Evolutionary conservation across 2,113 vertebrate species (phyloP), one percentile per base, ranked within the genome.

Genomic region (Vombatus ursinus): DNA sequence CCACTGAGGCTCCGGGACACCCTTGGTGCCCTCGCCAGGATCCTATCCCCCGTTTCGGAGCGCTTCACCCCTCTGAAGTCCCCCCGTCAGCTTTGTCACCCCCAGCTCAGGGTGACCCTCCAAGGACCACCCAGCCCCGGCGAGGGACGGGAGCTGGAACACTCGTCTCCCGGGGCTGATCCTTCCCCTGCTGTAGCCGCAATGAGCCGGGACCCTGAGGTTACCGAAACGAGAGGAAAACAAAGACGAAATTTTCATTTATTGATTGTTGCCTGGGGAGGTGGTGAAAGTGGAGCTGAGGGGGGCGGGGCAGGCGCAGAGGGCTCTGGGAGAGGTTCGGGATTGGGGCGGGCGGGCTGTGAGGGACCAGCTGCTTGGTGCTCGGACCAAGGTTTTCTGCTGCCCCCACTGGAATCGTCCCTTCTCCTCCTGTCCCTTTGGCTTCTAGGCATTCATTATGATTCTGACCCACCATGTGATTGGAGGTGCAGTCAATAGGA

Each of bases 351-450:
- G n/a, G n/a, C 77, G 25, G 92, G 7, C 89, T 23, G 44, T 26
- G 90, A 48, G 9, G 92, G 68, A 61, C 77, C 25, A 49, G 14
- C 89, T 2, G 91, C 52, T 11, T 25, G 54, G 50, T 44, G 19
- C 92, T 77, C 11, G 91, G 93, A 95, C 89, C 44, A 94, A 95
- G 68, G 68, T 52, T 91, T 97, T 94, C 26, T 52, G 92, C 94
- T 54, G 51, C 68, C 51, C 90, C 68, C 61, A 50, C 44, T 91
- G 19, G 31, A 52, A n/a, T 26, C 48, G 52, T 92, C 48, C 52
- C 91, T 54, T 92, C 52, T 2, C 23, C 68, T 77, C 54, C 89
- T 19, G 53, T 24, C 44, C 68, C 53, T 52, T n/a, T 4, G 8
- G 89, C 48, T 49, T 50, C 57, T 51, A 2, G 93, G 28, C 50